Evolutionary conservation across 2,113 vertebrate species (phyloP), one percentile per base, ranked within the genome.

Genomic region (Carassius gibelio): DNA sequence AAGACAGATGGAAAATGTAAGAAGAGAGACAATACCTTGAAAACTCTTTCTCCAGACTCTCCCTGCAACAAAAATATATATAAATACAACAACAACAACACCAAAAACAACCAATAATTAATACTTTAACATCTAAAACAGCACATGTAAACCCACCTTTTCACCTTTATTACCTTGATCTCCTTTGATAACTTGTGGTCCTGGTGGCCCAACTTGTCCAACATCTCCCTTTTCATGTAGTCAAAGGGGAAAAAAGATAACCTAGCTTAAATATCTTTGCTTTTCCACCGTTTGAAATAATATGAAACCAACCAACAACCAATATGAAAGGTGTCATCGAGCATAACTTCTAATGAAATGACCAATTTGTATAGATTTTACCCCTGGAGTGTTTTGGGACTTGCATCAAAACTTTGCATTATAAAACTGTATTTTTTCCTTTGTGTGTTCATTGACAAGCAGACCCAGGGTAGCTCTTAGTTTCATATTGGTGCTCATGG

Each of bases 131-230:
- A 45, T 81, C 61, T n/a, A 48, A 81, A 48, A 45, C 11, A 8
- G 19, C 64, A 86, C 68, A 13, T 9, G 64, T 34, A 72, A 62
- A 11, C 19, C 1, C 91, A 98, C 96, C 96, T 96, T 97, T 11
- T 94, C 94, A 91, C 97, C 97, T 90, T 97, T 96, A 89, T 92
- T 91, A 88, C 96, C 96, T 84, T 91, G 93, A 1, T 90, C 90
- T 50, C 97, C 97, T 85, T 93, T 96, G n/a, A 91, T 80, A 83
- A 96, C 96, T 88, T 90, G 93, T 0, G 92, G 92, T 5, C 97
- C 96, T 0, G 82, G 42, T 3, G 92, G 89, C 8, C 96, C 97
- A 0, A 91, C 77, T 4, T 93, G 94, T 85, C 97, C 97, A 0
- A 84, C 38, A 76, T 97, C 96, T 64, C 97, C 97, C 97, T 98